Conservation (phyloP, 2,888 invertebrate genomes). For the Strigamia crassipes region DNA sequence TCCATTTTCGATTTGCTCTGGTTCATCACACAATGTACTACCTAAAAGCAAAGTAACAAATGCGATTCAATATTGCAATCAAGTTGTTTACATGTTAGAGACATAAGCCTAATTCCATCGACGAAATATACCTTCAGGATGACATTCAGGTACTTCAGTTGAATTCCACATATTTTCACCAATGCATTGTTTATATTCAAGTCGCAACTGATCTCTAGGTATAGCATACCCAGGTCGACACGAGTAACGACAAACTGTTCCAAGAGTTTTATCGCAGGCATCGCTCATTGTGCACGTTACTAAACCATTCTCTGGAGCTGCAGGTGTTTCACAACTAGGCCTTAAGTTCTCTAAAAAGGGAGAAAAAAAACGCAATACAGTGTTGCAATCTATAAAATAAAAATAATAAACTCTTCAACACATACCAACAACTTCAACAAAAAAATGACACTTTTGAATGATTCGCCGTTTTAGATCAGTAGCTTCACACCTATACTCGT, state of each 20-base stretch:
- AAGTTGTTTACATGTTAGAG: too few relatives aligned
- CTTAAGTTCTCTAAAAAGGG: too few relatives aligned
- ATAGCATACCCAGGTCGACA: neutral
- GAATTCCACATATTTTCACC: neutral
- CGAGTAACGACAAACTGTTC: neutral
- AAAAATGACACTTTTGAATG: neutral
- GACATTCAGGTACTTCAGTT: neutral
- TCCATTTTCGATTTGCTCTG: too few relatives aligned
- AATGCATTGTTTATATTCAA: neutral
- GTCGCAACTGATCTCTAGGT: neutral
- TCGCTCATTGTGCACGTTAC: neutral
- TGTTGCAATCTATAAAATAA: too few relatives aligned
- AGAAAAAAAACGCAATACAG: too few relatives aligned
- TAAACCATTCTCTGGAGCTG: neutral
- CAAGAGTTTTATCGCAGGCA: neutral
- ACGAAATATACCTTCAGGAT: too few relatives aligned
- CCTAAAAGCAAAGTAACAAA: too few relatives aligned
- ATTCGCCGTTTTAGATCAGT: neutral
- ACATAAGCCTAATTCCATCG: too few relatives aligned
- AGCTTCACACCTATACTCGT: neutral
- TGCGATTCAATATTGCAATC: too few relatives aligned
- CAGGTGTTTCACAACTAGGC: neutral
- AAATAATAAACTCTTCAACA: too few relatives aligned
- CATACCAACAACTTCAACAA: neutral
- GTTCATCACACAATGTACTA: too few relatives aligned